phyloP scores from a whole-genome alignment of 2,888 invertebrate species.

The Drosophila mettleri region DNA sequence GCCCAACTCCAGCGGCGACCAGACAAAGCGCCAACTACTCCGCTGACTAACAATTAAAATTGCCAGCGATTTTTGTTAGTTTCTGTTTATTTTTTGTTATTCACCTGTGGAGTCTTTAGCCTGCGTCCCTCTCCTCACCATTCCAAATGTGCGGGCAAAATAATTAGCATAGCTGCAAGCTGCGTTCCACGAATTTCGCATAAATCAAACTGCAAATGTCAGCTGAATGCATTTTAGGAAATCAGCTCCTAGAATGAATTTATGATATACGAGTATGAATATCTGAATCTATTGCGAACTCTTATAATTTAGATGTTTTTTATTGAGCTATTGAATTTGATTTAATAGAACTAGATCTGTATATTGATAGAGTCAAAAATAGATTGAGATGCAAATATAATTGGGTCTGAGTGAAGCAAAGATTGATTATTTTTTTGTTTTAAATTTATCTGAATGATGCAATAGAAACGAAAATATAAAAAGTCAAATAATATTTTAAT shows the following conservation, averaged over 20 bases:
- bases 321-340: background rate
- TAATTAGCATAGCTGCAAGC: conserved; percentile 65
- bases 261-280: no score
- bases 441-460: no score
- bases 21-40: conserved; percentile 42
- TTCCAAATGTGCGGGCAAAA: conserved; percentile 20
- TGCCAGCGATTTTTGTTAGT: conserved; percentile 35
- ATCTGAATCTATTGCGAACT: background rate
- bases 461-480: no score
- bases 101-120: background rate
- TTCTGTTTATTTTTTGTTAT: conserved; percentile 8
- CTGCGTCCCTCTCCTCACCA: no score
- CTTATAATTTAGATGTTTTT: background rate
- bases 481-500: no score
- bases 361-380: background rate
- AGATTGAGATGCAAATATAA: no score
- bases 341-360: background rate
- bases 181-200: conserved; percentile 43
- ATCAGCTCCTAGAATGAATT: conserved; percentile 5
- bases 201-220: conserved; percentile 70
- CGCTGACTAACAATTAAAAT: conserved; percentile 69
- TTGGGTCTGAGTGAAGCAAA: background rate
- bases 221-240: conserved; percentile 16
- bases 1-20: conserved; percentile 31
- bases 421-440: no score